These are phyloP conservation scores for Anableps anableps DNA, from an alignment of 2,797 vertebrate species.

Conservation along the genomic window DNA sequence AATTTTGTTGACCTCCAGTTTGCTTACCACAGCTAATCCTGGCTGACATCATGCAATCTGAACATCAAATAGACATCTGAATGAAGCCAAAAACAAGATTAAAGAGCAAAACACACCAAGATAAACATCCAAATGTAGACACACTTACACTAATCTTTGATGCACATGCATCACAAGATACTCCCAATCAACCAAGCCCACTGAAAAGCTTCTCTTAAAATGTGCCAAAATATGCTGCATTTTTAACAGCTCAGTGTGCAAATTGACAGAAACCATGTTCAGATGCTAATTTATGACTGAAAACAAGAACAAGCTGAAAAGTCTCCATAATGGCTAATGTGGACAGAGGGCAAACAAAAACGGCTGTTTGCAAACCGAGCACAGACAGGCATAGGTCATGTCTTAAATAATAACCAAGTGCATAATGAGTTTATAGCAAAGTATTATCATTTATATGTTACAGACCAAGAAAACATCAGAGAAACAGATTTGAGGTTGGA, in stretches of 20 bases:
- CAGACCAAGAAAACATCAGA: conserved; percentile 28
- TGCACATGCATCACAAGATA: conserved; percentile 56
- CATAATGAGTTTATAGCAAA: conserved; percentile 20
- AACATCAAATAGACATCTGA: conserved; percentile 60
- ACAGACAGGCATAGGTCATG: conserved; percentile 22
- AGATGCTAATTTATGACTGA: conserved; percentile 15
- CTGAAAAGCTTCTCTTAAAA: conserved; percentile 33
- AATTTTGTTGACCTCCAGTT: conserved; percentile 64
- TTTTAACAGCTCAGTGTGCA: conserved; percentile 17
- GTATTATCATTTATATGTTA: conserved; percentile 28
- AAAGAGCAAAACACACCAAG: conserved; percentile 43
- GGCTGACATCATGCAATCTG: conserved; percentile 60
- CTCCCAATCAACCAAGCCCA: conserved; percentile 34
- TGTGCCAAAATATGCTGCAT: conserved; percentile 14
- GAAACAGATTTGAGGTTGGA: conserved; percentile 27
- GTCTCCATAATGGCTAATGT: conserved; percentile 26
- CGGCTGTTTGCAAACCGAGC: conserved; percentile 26
- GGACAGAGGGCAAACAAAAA: conserved; percentile 23
- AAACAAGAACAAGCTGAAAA: conserved; percentile 21
- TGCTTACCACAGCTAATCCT: conserved; percentile 72
- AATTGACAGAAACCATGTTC: conserved; percentile 14
- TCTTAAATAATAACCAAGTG: conserved; percentile 33
- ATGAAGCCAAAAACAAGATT: conserved; percentile 62
- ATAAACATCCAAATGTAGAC: conserved; percentile 49
- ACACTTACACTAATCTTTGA: conserved; percentile 66